Evolutionary conservation across 37 sponge, comb jelly and placozoan species (phyloP).

Genomic region (Dysidea cf. avara): DNA sequence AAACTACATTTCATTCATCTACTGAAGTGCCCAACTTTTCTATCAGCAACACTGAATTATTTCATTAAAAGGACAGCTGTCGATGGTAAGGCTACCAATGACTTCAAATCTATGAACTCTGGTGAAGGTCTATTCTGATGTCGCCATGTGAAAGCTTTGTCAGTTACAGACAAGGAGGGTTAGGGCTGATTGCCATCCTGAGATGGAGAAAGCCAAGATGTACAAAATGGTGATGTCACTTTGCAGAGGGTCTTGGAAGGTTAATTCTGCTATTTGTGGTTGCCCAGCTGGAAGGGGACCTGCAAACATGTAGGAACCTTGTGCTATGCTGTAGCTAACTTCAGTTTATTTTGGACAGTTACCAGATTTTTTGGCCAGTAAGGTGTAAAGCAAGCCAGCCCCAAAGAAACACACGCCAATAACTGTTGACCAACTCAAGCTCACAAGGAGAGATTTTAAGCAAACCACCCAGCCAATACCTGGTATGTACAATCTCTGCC

Average conservation of each 20-base stretch:
- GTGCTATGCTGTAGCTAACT: constrained; percentile 27
- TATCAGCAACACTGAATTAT: no score
- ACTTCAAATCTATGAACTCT: neutral
- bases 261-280: constrained; percentile 43
- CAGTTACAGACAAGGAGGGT: neutral
- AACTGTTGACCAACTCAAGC: constrained; percentile 17
- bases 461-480: neutral
- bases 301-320: constrained; percentile 26
- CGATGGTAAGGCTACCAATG: constrained; percentile 21
- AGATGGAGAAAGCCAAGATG: constrained; percentile 36
- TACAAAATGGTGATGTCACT: constrained; percentile 9
- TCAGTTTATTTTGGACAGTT: constrained; percentile 9
- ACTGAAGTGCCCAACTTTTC: neutral
- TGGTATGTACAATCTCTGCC: constrained; percentile 21
- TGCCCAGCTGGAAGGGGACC: constrained; percentile 52
- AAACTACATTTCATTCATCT: constrained; percentile 8
- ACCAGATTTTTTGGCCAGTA: constrained; percentile 21
- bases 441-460: neutral
- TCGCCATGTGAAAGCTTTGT: no score
- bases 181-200: constrained; percentile 23
- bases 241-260: neutral
- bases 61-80: constrained; percentile 20
- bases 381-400: constrained; percentile 15
- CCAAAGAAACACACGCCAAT: constrained; percentile 22
- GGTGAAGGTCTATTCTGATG: no score